phyloP scores from a whole-genome alignment of 1,140 invertebrate species.

The Delia radicum region DNA sequence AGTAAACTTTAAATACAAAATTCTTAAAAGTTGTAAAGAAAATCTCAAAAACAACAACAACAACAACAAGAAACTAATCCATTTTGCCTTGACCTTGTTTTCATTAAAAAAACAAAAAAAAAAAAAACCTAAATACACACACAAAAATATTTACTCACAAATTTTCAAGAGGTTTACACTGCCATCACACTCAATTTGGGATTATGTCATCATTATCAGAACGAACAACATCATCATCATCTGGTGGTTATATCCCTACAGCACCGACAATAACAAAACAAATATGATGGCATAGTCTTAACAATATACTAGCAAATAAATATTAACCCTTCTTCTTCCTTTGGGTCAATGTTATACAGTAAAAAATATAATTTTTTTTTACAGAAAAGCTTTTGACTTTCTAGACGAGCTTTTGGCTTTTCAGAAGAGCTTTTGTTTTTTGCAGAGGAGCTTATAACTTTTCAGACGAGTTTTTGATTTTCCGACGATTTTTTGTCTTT shows the following conservation, averaged over 20 bases:
- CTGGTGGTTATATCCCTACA: not conserved
- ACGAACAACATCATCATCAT: not conserved
- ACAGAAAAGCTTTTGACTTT: too few relatives aligned
- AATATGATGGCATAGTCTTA: not conserved
- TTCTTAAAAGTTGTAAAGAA: not conserved
- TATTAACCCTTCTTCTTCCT: too few relatives aligned
- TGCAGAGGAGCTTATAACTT: too few relatives aligned
- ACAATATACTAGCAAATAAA: not conserved
- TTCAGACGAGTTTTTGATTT: too few relatives aligned
- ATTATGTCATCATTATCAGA: not conserved
- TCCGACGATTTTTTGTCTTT: too few relatives aligned
- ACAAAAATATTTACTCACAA: not conserved
- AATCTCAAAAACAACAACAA: not conserved
- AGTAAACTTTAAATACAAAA: not conserved
- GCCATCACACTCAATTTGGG: not conserved
- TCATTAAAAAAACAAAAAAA: not conserved
- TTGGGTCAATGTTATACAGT: too few relatives aligned
- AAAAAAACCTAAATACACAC: not conserved
- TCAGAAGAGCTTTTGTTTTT: too few relatives aligned
- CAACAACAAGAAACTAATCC: not conserved
- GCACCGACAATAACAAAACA: not conserved
- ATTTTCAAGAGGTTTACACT: not conserved
- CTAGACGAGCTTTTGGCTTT: too few relatives aligned
- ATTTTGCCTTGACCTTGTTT: slow-evolving; percentile 17
- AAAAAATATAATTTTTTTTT: too few relatives aligned